Base-by-base conservation (phyloP, 2,113 vertebrate genomes). In the Rattus rattus region DNA sequence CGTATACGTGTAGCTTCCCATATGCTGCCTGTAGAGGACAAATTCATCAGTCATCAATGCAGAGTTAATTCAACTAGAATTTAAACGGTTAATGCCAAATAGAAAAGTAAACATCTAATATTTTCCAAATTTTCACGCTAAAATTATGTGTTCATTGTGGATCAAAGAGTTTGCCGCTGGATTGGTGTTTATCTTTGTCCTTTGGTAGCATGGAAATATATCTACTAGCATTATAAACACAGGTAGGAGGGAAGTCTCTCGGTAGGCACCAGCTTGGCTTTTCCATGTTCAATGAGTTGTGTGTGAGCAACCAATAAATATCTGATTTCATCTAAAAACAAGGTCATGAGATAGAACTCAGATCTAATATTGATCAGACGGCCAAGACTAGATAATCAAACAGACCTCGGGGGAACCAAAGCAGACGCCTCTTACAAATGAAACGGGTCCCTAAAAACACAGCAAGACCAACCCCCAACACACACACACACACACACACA, bases 1-100 rank as follows among this genome's bases (percentile, higher is more conserved):
- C 91, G 80, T 94, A 91, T 81, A 67, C 87, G 77, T 39, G 54
- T 81, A 49, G 52, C 39, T 1, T 76, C 84, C 67, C 61, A 75
- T 94, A 90, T 92, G 65, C 30, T 85, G 13, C n/a, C 91, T 92
- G 0, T 63, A 63, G 88, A 95, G 43, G 73, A 87, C 49, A 96
- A 77, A 96, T 5, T 93, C 47, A 49, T 96, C 91, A 88, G 17
- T 92, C 54, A 96, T 89, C 85, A 79, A 92, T 72, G 76, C 88
- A 76, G 30, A 83, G 5, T 86, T 88, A 59, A 83, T 91, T 91
- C 94, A 81, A 95, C 92, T 70, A 83, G 14, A 39, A 22, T 63
- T 56, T 89, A 94, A 72, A 5, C 6, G 90, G 91, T 92, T 94
- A 94, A 88, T 88, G 84, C 2, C 20, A 88, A 90, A 22, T 11